Evolutionary conservation across 92 coral and sea anemone species (phyloP).

Genomic region (Siderastrea radians): DNA sequence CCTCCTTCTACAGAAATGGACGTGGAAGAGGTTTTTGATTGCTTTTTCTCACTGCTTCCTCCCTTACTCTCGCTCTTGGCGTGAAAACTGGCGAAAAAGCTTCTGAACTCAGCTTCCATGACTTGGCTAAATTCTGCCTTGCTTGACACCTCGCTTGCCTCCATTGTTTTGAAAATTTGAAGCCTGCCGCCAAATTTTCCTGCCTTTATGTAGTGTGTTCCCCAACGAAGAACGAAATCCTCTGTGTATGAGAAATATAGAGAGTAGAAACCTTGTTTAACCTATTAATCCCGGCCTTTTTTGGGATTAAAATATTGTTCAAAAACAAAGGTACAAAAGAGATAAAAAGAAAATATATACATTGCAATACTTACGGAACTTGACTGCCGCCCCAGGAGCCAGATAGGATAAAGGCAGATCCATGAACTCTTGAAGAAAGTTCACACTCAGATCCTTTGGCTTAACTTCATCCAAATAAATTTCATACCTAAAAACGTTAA

Average conservation of each 20-base stretch:
- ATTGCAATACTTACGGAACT: no score
- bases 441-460: no score
- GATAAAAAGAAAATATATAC: no score
- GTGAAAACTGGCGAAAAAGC: conserved; percentile 30
- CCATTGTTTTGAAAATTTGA: conserved; percentile 23
- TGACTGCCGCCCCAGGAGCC: no score
- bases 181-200: conserved; percentile 35
- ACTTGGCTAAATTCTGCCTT: not conserved
- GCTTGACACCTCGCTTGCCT: not conserved
- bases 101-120: not conserved
- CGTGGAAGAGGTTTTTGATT: not conserved
- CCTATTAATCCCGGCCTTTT: no score
- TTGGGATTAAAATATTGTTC: no score
- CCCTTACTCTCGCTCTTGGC: not conserved
- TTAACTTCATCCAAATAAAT: no score
- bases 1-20: not conserved
- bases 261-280: no score
- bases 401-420: no score
- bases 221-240: conserved; percentile 40
- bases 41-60: not conserved
- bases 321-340: no score
- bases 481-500: no score
- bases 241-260: not conserved
- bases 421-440: no score
- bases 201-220: conserved; percentile 43